These are phyloP conservation scores for Antidorcas marsupialis DNA, from an alignment of 2,113 vertebrate species.

Conservation along the genomic window DNA sequence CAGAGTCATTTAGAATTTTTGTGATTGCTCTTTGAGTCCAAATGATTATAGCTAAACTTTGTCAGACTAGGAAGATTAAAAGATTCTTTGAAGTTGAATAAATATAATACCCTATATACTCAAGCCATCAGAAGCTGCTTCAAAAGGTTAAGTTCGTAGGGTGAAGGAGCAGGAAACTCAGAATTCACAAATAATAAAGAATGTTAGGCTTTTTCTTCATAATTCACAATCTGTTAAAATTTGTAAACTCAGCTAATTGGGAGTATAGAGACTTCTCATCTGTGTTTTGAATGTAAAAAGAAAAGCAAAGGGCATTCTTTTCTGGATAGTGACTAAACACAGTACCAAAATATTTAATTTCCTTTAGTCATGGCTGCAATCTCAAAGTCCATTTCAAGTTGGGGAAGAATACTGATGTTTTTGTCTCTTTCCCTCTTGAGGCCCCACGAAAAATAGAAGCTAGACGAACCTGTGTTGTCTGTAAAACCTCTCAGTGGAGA, in stretches of 20 bases:
- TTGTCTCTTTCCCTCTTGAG: not conserved
- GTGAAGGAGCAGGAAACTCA: not conserved
- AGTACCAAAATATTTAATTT: not conserved
- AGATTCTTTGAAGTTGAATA: not conserved
- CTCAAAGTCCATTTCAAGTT: not conserved
- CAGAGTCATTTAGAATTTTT: conserved; percentile 9
- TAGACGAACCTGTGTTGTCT: not conserved
- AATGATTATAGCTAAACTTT: conserved; percentile 40
- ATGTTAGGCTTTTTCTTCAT: not conserved
- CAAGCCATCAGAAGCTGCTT: not conserved
- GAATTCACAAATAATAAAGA: not conserved
- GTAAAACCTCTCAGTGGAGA: not conserved
- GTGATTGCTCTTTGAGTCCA: not conserved
- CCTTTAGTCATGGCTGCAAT: not conserved
- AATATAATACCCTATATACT: not conserved
- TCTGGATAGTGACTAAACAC: not conserved
- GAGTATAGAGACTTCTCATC: not conserved
- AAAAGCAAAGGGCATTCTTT: not conserved
- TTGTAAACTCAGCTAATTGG: not conserved
- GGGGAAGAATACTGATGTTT: not conserved
- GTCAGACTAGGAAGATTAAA: not conserved
- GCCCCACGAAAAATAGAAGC: not conserved
- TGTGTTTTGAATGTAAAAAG: not conserved
- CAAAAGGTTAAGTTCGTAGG: not conserved
- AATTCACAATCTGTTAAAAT: not conserved